Conservation (phyloP, 2,797 vertebrate species). For the Pseudochirops corinnae region DNA sequence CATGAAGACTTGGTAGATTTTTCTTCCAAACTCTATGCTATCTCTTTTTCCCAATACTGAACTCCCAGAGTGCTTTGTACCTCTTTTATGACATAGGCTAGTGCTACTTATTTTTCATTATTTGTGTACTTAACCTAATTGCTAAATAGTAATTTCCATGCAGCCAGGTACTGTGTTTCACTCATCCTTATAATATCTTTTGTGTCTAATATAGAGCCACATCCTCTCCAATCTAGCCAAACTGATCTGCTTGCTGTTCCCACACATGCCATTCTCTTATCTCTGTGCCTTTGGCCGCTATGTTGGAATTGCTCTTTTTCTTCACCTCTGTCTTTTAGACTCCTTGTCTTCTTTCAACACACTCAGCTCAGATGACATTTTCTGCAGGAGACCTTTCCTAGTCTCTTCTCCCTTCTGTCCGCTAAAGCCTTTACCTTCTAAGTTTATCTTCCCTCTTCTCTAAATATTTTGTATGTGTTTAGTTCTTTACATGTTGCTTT, state of each 20-base stretch:
- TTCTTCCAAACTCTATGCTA: background rate
- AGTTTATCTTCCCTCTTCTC: background rate
- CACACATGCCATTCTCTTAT: background rate
- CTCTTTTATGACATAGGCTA: background rate
- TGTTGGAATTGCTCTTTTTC: background rate
- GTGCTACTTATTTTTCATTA: background rate
- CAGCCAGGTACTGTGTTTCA: background rate
- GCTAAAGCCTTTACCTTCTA: background rate
- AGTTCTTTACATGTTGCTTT: background rate
- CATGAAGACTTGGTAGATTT: background rate
- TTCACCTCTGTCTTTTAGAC: background rate
- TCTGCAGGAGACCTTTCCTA: background rate
- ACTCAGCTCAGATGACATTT: background rate
- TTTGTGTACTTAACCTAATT: background rate
- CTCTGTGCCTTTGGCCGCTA: background rate
- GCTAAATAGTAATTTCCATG: background rate
- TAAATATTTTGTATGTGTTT: background rate
- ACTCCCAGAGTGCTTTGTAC: background rate
- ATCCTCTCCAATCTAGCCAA: background rate
- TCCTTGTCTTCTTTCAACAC: background rate
- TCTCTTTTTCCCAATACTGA: background rate
- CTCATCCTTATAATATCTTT: background rate
- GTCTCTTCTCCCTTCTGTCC: background rate
- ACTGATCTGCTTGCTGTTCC: background rate
- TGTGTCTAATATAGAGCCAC: background rate